Evolutionary conservation across 2,888 invertebrate species (phyloP), one percentile per base, ranked within the genome.

Genomic region (Drosophila borborema): DNA sequence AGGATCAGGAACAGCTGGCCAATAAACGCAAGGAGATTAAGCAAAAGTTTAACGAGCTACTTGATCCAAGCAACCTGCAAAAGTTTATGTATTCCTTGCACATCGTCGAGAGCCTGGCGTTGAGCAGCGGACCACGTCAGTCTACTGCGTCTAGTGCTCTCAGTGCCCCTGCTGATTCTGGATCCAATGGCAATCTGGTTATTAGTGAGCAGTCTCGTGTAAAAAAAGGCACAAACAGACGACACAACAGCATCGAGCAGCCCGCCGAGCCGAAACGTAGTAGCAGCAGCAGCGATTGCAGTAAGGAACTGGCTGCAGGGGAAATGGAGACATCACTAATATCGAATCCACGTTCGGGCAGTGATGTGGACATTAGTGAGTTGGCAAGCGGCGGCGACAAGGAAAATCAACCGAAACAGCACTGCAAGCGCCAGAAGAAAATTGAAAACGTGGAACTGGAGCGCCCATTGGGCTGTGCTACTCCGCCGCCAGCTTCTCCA

Each of bases 1-100:
- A 84, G 18, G 64, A 74, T 18, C 86, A 89, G 61, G 91, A 92
- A 40, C 91, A 90, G n/a, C 72, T 90, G 43, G 86, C 85, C 53
- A 81, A 83, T n/a, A 91, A 91, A 66, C 91, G 89, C n/a, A 93
- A 92, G 41, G 86, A 91, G 34, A 91, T 92, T 38, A 92, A 92
- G 64, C 90, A 91, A 61, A 93, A 91, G 78, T 83, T 98, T 54
- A 95, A 95, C 23, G 96, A 96, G 81, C 93, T 98, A 1, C 94
- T 99, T 14, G 97, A 98, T 93, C 97, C 98, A 0, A 95, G 96
- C 36, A 97, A 97, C 92, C 97, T 98, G 0, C 98, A 98, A 93
- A 98, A 98, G 91, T 95, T 99, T 61, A 98, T 98, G 97, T 99
- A 99, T 92, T 98, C 98, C 0, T 93, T 98, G 71, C 98, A 98